Evolutionary conservation across 2,888 invertebrate genomes (phyloP), one percentile per base, ranked within the genome.

Genomic region (Escarpia spicata): DNA sequence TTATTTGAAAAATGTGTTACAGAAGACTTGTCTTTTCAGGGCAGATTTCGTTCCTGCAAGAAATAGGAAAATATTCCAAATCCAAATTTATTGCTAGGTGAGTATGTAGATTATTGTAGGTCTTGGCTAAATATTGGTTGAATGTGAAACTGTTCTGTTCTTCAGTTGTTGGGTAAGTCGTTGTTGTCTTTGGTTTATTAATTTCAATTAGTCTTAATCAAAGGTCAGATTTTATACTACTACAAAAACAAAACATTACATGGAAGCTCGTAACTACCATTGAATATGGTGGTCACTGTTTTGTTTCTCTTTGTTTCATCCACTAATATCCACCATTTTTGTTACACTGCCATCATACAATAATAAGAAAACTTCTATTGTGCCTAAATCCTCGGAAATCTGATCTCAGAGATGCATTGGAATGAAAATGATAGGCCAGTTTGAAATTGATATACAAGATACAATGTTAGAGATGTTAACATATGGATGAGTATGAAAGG

Each of bases 51-150:
- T 92, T 92, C 92, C 60, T 92, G 12, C 52, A 45, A 43, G 92
- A 92, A 44, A 91, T 92, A 8, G 90, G 92, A 58, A 43, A 60
- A 45, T 92, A 91, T 91, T 45, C 91, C 52, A 44, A 92, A 43
- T 90, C 90, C 90, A 43, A 58, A 8, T 92, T 52, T 43, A 45
- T 90, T 43, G 52, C 31, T 31, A 90, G 90, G 92, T 92, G 43
- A 43, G 91, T 91, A 26, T 19, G 8, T 44, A n/a, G n/a, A n/a
- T n/a, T n/a, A n/a, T n/a, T n/a, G n/a, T n/a, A 44, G 15, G n/a
- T 91, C 19, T 15, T 15, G n/a, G 6, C 26, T 19, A 75, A 75
- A 75, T 75, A 75, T 75, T 75, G 19, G 26, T 26, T 75, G 8
- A 2, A 12, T 12, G 26, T 26, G 26, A 3, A 15, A 26, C 19